These are phyloP conservation scores for Pituophis catenifer DNA, from an alignment of 2,113 vertebrate species.

Conservation along the genomic window DNA sequence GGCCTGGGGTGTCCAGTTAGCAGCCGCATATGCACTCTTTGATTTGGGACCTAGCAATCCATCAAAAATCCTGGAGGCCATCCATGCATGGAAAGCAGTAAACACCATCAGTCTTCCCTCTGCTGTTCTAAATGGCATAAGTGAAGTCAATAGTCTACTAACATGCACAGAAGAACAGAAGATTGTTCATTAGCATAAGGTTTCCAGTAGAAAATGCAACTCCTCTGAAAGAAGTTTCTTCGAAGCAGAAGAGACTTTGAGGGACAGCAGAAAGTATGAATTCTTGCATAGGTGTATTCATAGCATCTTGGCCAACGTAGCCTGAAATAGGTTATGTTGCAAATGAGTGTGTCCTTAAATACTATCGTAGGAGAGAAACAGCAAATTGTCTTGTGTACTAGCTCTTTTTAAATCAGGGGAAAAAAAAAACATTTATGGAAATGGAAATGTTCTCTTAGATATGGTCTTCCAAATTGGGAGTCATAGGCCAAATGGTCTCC, in stretches of 20 bases:
- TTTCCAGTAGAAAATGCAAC: neutral
- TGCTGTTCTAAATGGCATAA: slow-evolving; percentile 76
- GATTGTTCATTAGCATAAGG: slow-evolving; percentile 18
- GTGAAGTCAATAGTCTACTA: slow-evolving; percentile 75
- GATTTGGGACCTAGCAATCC: slow-evolving; percentile 88
- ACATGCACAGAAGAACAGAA: neutral
- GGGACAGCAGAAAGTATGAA: neutral
- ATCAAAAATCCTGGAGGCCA: slow-evolving; percentile 73
- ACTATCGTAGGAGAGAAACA: slow-evolving; percentile 44
- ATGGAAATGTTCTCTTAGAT: neutral
- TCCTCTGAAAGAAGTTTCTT: neutral
- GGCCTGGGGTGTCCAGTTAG: slow-evolving; percentile 89
- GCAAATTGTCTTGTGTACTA: neutral
- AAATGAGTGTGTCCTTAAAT: slow-evolving; percentile 38
- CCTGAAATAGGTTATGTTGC: slow-evolving; percentile 23
- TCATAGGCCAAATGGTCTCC: neutral
- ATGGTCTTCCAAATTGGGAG: neutral
- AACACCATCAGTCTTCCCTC: slow-evolving; percentile 68
- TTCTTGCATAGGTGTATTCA: neutral
- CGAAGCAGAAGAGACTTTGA: neutral
- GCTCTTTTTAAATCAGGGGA: neutral
- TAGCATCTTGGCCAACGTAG: neutral
- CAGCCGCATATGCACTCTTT: slow-evolving; percentile 86
- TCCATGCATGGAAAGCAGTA: slow-evolving; percentile 79
- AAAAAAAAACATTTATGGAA: neutral